Conservation (phyloP, 1,140 invertebrate genomes). For the Macrotrachela quadricornifera region DNA sequence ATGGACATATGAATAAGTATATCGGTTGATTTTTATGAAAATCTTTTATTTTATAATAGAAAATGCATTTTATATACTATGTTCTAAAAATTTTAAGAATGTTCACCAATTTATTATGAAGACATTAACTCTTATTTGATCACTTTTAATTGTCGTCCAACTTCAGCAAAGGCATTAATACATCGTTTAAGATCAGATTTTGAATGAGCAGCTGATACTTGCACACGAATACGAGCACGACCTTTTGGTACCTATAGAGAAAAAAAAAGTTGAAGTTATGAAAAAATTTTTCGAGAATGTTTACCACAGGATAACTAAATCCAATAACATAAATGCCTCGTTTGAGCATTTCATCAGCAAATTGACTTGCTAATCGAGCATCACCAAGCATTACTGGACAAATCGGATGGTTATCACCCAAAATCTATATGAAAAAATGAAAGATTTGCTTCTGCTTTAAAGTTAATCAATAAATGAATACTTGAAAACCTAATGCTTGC, state of each 20-base stretch:
- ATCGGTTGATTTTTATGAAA: too few species aligned
- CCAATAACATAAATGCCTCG: slow-evolving; percentile 68
- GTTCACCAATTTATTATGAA: too few species aligned
- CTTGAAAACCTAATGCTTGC: slow-evolving; percentile 49
- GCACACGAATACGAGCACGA: slow-evolving; percentile 56
- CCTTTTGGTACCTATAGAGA: slow-evolving; percentile 12
- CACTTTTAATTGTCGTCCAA: slow-evolving; percentile 47
- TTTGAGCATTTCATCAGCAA: slow-evolving; percentile 68
- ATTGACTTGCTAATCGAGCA: slow-evolving; percentile 51
- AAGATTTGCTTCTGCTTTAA: background rate
- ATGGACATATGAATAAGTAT: too few species aligned
- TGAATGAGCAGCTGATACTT: slow-evolving; percentile 64
- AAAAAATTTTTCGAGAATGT: too few species aligned
- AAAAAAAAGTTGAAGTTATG: too few species aligned
- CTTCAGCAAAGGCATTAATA: slow-evolving; percentile 51
- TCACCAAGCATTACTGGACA: slow-evolving; percentile 74
- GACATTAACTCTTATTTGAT: slow-evolving; percentile 14
- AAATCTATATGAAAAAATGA: slow-evolving; percentile 9
- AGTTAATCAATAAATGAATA: slow-evolving; percentile 33
- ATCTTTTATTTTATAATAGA: too few species aligned
- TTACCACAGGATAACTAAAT: slow-evolving; percentile 67
- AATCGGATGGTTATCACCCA: slow-evolving; percentile 56
- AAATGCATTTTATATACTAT: too few species aligned
- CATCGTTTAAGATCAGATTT: slow-evolving; percentile 49
- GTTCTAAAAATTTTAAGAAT: too few species aligned